A percentile compares a stretch with the other conserved stretches of the same genome.
Evolutionary conservation across 2,888 invertebrate species (phyloP).

Genomic region (Crematogaster levior): DNA sequence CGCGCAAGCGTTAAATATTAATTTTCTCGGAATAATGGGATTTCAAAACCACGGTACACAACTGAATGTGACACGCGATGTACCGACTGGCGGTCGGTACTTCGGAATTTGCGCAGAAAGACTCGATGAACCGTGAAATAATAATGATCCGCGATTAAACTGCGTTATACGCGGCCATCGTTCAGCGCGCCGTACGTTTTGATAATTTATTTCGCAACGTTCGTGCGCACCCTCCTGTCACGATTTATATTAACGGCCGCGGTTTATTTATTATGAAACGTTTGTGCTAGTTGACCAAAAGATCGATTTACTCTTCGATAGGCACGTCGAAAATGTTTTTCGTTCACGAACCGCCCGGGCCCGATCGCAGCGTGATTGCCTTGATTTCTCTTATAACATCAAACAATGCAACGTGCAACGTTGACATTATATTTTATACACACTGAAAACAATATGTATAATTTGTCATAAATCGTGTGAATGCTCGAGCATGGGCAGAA

Average conservation of each 20-base stretch:
- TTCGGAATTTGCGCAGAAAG: slow-evolving; percentile 42
- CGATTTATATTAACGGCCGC: slow-evolving; percentile 52
- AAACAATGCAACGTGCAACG: background rate
- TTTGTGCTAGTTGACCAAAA: slow-evolving; percentile 48
- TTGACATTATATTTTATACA: background rate
- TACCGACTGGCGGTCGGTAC: slow-evolving; percentile 37
- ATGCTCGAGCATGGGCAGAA: background rate
- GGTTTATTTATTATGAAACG: slow-evolving; percentile 55
- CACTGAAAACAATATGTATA: background rate
- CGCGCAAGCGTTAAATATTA: slow-evolving; percentile 58
- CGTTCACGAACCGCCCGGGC: slow-evolving; percentile 3
- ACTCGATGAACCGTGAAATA: slow-evolving; percentile 62
- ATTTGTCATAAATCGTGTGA: background rate
- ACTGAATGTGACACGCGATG: slow-evolving; percentile 57
- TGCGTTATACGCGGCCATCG: slow-evolving; percentile 55
- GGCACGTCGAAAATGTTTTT: slow-evolving; percentile 22
- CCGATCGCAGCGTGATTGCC: background rate
- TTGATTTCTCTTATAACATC: slow-evolving; percentile 14
- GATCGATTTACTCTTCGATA: slow-evolving; percentile 44
- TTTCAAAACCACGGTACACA: slow-evolving; percentile 43
- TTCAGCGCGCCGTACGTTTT: slow-evolving; percentile 55
- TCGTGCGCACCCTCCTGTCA: slow-evolving; percentile 50
- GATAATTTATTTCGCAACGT: slow-evolving; percentile 62
- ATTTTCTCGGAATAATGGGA: slow-evolving; percentile 60
- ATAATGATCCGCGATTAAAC: slow-evolving; percentile 64